Evolutionary conservation across 2,888 invertebrate species (phyloP), one percentile per base, ranked within the genome.

Genomic region (Phalangium opilio): DNA sequence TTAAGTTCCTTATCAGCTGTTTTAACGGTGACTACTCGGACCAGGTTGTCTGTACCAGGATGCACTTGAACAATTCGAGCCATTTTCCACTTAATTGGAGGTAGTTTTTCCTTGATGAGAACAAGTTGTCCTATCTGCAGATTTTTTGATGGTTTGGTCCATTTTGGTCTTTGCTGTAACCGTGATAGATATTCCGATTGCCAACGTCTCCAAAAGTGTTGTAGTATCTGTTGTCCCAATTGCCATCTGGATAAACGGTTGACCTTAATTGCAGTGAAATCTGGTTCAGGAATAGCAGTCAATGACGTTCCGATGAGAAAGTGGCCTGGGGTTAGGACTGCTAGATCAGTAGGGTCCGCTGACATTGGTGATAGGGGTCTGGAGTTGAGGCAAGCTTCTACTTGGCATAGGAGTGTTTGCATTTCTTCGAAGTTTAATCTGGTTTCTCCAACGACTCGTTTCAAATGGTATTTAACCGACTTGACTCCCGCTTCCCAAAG

Each of bases 401-500:
- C 43, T 14, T 47, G 33, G 10, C 1, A 32, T 2, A 48, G 19
- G 2, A 44, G 10, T 1, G 41, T 44, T 3, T 17, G 33, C 1
- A 45, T 14, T 12, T 48, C 27, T 34, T 48, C 41, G 18, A 45
- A 48, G 18, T 18, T 44, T 11, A 41, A n/a, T n/a, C n/a, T n/a
- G n/a, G n/a, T n/a, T n/a, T n/a, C n/a, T n/a, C n/a, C n/a, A n/a
- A n/a, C n/a, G n/a, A n/a, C n/a, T n/a, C n/a, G n/a, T n/a, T n/a
- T n/a, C n/a, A n/a, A n/a, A n/a, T n/a, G n/a, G n/a, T n/a, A n/a
- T n/a, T n/a, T n/a, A n/a, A n/a, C n/a, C n/a, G n/a, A n/a, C n/a
- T n/a, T n/a, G n/a, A n/a, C n/a, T n/a, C n/a, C n/a, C n/a, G n/a
- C n/a, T n/a, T n/a, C n/a, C n/a, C n/a, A n/a, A n/a, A n/a, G n/a